A percentile compares a stretch with the other conserved stretches of the same genome.
These are phyloP conservation scores for Cantharis nigra DNA, from an alignment of 2,888 invertebrate genomes.

Conservation along the genomic window DNA sequence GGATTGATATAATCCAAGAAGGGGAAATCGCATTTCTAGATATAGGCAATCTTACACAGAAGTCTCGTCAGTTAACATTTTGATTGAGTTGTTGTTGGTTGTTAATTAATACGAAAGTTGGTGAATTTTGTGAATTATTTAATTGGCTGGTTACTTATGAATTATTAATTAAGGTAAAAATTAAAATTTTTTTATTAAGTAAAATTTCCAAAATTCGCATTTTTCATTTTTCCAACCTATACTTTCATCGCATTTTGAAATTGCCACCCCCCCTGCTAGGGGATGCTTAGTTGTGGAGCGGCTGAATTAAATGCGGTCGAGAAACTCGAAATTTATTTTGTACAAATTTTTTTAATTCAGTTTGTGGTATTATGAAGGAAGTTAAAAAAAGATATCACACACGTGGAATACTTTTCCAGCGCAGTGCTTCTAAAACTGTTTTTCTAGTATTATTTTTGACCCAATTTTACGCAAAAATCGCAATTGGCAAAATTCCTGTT, in stretches of 20 bases:
- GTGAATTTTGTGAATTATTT: slow-evolving; percentile 16
- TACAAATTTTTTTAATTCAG: background rate
- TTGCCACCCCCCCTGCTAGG: background rate
- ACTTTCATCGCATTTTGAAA: background rate
- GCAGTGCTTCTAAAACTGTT: background rate
- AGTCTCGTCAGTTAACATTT: slow-evolving; percentile 25
- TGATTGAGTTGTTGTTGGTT: slow-evolving; percentile 18
- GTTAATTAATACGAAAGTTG: slow-evolving; percentile 10
- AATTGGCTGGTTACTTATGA: background rate
- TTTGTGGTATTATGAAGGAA: background rate
- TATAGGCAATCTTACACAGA: slow-evolving; percentile 29
- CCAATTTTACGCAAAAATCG: background rate
- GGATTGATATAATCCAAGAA: slow-evolving; percentile 19
- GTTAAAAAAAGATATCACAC: background rate
- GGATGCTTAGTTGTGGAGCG: background rate
- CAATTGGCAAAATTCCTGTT: no score
- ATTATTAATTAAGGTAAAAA: slow-evolving; percentile 14
- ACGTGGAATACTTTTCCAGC: background rate
- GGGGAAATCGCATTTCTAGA: slow-evolving; percentile 28
- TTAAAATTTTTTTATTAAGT: background rate
- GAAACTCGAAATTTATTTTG: background rate
- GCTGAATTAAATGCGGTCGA: background rate
- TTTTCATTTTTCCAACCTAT: background rate
- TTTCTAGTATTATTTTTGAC: background rate
- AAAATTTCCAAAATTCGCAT: background rate